These are phyloP conservation scores for Hydrozoanthus tunicans DNA, from an alignment of 64 coral and sea anemone genomes.

Conservation along the genomic window DNA sequence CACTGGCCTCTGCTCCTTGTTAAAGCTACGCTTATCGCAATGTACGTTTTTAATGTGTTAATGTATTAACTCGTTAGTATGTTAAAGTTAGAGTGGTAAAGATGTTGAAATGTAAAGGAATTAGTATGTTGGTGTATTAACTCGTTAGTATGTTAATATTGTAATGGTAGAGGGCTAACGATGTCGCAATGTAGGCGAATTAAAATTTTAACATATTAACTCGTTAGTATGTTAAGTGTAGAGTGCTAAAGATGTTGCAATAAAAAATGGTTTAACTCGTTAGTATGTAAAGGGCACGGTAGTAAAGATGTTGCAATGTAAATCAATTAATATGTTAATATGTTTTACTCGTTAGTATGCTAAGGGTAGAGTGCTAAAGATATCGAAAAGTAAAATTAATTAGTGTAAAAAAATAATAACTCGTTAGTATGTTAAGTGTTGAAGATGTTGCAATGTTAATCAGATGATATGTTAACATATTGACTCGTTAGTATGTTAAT, in stretches of 20 bases:
- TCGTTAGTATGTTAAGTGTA: background rate
- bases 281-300: background rate
- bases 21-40: background rate
- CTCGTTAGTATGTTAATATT: background rate
- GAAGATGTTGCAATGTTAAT: background rate
- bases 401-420: background rate
- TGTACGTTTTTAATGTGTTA: background rate
- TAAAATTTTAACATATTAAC: background rate
- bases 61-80: background rate
- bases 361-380: background rate
- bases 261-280: background rate
- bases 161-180: background rate
- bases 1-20: background rate
- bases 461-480: background rate
- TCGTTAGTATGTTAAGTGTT: background rate
- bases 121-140: background rate
- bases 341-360: background rate
- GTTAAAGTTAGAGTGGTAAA: background rate
- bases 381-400: background rate
- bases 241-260: background rate
- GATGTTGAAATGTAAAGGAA: background rate
- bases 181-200: background rate
- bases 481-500: background rate
- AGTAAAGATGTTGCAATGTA: background rate
- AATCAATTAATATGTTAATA: background rate